A percentile compares a stretch with the other conserved stretches of the same genome.
phyloP scores from a whole-genome alignment of 2,113 vertebrate genomes.

The Pelobates fuscus region DNA sequence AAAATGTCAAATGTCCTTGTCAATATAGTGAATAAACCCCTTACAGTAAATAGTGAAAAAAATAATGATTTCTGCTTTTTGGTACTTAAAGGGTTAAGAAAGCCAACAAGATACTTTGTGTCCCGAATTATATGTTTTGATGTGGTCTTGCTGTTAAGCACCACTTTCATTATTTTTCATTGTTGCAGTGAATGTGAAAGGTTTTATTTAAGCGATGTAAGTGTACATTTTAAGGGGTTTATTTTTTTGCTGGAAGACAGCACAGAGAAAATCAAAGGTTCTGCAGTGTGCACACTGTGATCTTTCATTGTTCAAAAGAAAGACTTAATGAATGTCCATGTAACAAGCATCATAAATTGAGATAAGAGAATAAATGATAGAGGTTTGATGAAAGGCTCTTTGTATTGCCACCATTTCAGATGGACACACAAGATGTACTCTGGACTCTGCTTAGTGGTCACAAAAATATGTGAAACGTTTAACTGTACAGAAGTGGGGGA shows the following conservation, averaged over 20 bases:
- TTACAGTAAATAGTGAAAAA: too few relatives aligned
- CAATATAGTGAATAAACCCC: too few relatives aligned
- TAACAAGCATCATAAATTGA: not conserved
- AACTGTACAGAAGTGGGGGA: not conserved
- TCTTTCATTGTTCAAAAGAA: not conserved
- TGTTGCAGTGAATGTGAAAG: not conserved
- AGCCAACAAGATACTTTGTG: not conserved
- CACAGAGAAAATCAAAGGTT: not conserved
- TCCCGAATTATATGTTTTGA: not conserved
- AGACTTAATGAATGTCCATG: not conserved
- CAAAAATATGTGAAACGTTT: conserved; percentile 19
- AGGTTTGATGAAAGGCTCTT: not conserved
- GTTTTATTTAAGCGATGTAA: not conserved
- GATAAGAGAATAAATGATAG: not conserved
- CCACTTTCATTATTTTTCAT: not conserved
- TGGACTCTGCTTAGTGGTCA: conserved; percentile 1
- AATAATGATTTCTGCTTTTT: too few relatives aligned
- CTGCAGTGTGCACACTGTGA: not conserved
- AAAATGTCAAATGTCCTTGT: too few relatives aligned
- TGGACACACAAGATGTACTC: not conserved
- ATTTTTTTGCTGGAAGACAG: not conserved
- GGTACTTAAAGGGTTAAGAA: too few relatives aligned
- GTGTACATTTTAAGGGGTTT: not conserved
- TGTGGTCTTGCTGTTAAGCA: not conserved
- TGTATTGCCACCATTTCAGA: not conserved